Evolutionary conservation across 2,888 invertebrate species (phyloP).

Genomic region (Odontocolon sp.): DNA sequence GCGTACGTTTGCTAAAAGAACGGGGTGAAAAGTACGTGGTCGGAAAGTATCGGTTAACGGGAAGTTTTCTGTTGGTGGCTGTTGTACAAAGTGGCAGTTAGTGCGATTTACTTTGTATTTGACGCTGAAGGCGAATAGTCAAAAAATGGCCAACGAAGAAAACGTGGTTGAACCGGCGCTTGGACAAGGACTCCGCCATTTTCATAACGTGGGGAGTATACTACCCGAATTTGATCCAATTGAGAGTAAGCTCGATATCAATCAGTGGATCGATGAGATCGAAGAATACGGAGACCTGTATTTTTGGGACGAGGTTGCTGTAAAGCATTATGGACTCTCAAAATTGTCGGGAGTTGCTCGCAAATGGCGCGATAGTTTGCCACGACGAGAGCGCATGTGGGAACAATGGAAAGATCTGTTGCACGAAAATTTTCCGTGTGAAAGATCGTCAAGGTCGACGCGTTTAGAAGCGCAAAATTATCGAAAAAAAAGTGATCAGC

Average conservation of each 20-base stretch:
- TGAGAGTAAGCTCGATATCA: conserved; percentile 47
- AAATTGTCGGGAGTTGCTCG: conserved; percentile 64
- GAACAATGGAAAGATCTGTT: conserved; percentile 35
- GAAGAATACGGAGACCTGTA: conserved; percentile 64
- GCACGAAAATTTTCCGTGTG: conserved; percentile 16
- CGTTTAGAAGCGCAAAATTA: conserved; percentile 59
- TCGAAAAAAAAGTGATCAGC: conserved; percentile 45
- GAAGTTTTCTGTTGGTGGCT: no score
- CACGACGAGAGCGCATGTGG: conserved; percentile 31
- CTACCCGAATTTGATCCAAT: conserved; percentile 54
- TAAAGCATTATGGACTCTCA: conserved; percentile 60
- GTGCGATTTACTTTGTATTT: no score
- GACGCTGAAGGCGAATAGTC: no score
- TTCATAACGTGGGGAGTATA: no score
- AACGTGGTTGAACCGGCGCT: no score
- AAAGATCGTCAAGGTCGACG: conserved; percentile 23
- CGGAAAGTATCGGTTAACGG: no score
- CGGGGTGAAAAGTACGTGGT: no score
- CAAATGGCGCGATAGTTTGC: conserved; percentile 64
- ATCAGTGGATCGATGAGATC: conserved; percentile 59
- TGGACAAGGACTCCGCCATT: no score
- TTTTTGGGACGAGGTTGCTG: conserved; percentile 60
- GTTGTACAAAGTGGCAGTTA: no score
- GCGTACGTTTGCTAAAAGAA: no score
- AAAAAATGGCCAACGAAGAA: no score